Base-by-base conservation (phyloP, 2,797 vertebrate genomes). In the Sparidentex hasta region DNA sequence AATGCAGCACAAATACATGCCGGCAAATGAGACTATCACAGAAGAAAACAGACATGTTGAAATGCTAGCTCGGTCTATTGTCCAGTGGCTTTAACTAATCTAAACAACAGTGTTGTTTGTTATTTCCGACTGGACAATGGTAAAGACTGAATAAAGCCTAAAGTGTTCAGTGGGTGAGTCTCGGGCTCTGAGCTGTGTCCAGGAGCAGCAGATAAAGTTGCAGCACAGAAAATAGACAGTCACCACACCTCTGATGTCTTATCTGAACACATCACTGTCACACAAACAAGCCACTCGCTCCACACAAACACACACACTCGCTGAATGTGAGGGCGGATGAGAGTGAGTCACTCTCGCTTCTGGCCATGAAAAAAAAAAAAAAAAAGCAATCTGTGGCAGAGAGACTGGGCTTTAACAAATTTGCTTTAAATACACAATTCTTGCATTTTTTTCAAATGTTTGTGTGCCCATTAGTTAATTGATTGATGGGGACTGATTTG, bases 321-420 rank as follows among this genome's bases (percentile, higher is more conserved):
- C 66, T 80, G 69, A 79, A 88, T 89, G 83, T 79, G 90, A 91
- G 84, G 89, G 90, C 23, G 85, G 87, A 76, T 77, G 64, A 86
- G 81, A 78, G 83, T 90, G 92, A 93, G 76, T 93, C 92, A 93
- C 68, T 80, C 82, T 92, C 69, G 84, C 83, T 90, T 92, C 86
- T 92, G 88, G 87, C 72, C 74, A 84, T 84, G 74, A 55, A 76
- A 72, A n/a, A n/a, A n/a, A n/a, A n/a, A n/a, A n/a, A n/a, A n/a
- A n/a, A 75, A 74, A 69, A 57, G 55, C 68, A 89, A 85, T 88
- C 76, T 88, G 74, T 75, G 78, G 74, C 65, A 78, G 65, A 74
- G 66, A 78, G 44, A 83, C 64, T 11, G 33, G 46, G 65, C 55
- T 51, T 83, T 38, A 55, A 76, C 61, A 58, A 82, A 77, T 81